These are phyloP conservation scores for Lochmaea crataegi DNA, from an alignment of 2,888 invertebrate species.

Conservation along the genomic window DNA sequence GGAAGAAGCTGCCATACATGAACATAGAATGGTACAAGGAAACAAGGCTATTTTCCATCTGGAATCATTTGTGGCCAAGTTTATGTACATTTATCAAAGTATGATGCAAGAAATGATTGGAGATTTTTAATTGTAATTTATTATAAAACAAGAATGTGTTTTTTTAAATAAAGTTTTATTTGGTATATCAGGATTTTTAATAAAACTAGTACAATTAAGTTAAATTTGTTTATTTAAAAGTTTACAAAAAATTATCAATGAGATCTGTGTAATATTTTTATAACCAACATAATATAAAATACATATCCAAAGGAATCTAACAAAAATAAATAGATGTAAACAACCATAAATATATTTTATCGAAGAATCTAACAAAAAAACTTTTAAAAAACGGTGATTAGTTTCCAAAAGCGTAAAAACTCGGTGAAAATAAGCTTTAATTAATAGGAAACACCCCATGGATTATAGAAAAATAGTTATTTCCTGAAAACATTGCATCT, in stretches of 20 bases:
- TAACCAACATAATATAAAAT: constrained; percentile 16
- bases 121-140: constrained; percentile 26
- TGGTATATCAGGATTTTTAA: background rate
- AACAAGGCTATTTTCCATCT: constrained; percentile 96
- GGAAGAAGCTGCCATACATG: constrained; percentile 88
- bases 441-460: background rate
- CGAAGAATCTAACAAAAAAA: constrained; percentile 7
- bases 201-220: constrained; percentile 8
- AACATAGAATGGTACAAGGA: constrained; percentile 92
- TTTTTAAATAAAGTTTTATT: background rate
- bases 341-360: constrained; percentile 13
- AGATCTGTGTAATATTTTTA: constrained; percentile 26
- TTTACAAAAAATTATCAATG: constrained; percentile 32
- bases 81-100: constrained; percentile 73
- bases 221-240: constrained; percentile 31
- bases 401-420: background rate
- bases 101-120: constrained; percentile 44
- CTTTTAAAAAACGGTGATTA: background rate
- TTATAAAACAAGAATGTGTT: background rate
- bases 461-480: background rate
- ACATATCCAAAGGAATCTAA: constrained; percentile 8
- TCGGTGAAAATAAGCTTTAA: background rate
- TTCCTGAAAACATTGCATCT: background rate
- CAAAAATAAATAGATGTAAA: constrained; percentile 8
- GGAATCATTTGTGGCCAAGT: constrained; percentile 96